Evolutionary conservation across 2,113 vertebrate species (phyloP).

Genomic region (Pantherophis guttatus): DNA sequence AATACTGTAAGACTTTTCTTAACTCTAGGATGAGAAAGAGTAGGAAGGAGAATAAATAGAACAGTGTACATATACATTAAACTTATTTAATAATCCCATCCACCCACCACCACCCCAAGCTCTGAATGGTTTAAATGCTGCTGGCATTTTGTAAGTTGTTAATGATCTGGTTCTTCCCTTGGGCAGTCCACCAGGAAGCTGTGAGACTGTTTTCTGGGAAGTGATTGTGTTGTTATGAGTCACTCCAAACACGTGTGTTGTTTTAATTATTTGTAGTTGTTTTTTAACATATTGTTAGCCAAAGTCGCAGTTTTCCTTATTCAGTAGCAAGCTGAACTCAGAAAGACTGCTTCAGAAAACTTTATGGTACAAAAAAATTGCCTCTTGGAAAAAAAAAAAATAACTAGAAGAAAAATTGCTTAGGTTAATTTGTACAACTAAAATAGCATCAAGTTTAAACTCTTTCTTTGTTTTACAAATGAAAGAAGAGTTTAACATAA

Average conservation of each 20-base stretch:
- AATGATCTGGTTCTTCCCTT: neutral
- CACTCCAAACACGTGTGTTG: neutral
- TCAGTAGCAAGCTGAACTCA: neutral
- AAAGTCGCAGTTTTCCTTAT: neutral
- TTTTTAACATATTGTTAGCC: neutral
- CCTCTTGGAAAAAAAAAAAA: neutral
- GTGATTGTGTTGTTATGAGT: neutral
- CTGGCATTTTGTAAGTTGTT: neutral
- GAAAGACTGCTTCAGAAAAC: neutral
- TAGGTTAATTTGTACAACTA: neutral
- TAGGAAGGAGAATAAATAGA: neutral
- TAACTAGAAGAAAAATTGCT: neutral
- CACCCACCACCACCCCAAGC: neutral
- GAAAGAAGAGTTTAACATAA: neutral
- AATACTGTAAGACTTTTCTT: neutral
- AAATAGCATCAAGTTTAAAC: neutral
- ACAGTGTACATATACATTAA: neutral
- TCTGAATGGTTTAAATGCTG: neutral
- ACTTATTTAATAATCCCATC: neutral
- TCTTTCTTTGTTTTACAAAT: neutral
- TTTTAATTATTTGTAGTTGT: neutral
- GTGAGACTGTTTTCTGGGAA: neutral
- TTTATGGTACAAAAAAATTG: neutral
- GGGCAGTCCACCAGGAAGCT: neutral
- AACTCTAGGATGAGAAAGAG: neutral